Conservation (phyloP, 2,888 invertebrate genomes). For the Lamproptera curius region DNA sequence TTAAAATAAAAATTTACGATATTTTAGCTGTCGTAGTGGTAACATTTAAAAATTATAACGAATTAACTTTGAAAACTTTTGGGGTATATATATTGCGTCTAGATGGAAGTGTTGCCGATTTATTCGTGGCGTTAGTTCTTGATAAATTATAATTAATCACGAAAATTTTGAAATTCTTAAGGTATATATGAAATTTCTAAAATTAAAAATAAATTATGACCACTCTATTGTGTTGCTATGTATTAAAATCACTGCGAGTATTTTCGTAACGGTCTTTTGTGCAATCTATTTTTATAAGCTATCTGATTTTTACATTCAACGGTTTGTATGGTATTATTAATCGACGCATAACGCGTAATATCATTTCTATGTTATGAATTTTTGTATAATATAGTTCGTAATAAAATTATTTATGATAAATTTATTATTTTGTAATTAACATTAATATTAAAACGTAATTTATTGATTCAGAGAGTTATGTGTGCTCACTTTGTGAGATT, state of each 20-base stretch:
- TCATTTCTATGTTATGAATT: conserved; percentile 68
- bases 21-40: conserved; percentile 15
- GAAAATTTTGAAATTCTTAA: no score
- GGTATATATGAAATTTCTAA: conserved; percentile 3
- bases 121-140: conserved; percentile 5
- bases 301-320: conserved; percentile 49
- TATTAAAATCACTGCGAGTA: conserved; percentile 50
- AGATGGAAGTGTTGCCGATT: neutral
- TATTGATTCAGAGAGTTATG: conserved; percentile 55
- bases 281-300: conserved; percentile 74
- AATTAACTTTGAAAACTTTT: conserved; percentile 9
- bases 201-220: conserved; percentile 12
- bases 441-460: conserved; percentile 54
- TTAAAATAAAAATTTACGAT: conserved; percentile 6
- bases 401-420: conserved; percentile 61
- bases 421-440: conserved; percentile 69
- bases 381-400: conserved; percentile 71
- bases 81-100: conserved; percentile 9
- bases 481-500: conserved; percentile 61
- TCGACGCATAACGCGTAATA: conserved; percentile 51
- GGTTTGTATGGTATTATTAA: conserved; percentile 35
- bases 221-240: conserved; percentile 25
- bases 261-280: conserved; percentile 61
- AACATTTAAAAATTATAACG: conserved; percentile 15
- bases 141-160: no score